phyloP scores from a whole-genome alignment of 2,797 vertebrate genomes.

The Megaceryle alcyon region DNA sequence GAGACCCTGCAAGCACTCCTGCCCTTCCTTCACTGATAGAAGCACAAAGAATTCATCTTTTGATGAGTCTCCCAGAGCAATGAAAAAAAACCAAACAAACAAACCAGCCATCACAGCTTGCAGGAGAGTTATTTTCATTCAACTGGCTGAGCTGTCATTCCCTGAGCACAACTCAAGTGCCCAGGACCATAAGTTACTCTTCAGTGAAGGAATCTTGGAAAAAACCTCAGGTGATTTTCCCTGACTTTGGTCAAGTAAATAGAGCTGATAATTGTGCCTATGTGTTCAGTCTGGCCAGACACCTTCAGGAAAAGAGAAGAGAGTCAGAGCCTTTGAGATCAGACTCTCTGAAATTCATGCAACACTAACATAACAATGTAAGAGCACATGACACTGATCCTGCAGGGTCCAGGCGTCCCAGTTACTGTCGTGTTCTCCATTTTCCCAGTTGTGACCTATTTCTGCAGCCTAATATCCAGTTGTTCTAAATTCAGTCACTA shows the following conservation, averaged over 20 bases:
- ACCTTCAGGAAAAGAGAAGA: background rate
- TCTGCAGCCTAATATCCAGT: background rate
- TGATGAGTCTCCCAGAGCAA: background rate
- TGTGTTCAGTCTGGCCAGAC: background rate
- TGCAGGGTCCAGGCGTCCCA: background rate
- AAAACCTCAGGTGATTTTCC: background rate
- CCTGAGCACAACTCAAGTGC: background rate
- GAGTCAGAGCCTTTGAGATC: background rate
- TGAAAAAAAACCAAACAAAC: background rate
- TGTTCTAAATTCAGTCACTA: background rate
- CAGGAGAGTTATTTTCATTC: background rate
- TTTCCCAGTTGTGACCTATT: slow-evolving; percentile 3
- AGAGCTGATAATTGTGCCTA: background rate
- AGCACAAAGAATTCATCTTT: background rate
- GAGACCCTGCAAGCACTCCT: background rate
- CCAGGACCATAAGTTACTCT: background rate
- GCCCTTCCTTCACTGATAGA: background rate
- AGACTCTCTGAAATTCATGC: background rate
- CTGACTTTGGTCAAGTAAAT: background rate
- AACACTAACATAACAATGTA: background rate
- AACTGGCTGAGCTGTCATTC: background rate
- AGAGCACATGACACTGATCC: background rate
- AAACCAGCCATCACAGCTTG: background rate
- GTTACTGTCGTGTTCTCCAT: background rate
- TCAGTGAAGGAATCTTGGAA: background rate